These are phyloP conservation scores for Dicrostonyx torquatus DNA, from an alignment of 2,797 vertebrate species.

Conservation along the genomic window DNA sequence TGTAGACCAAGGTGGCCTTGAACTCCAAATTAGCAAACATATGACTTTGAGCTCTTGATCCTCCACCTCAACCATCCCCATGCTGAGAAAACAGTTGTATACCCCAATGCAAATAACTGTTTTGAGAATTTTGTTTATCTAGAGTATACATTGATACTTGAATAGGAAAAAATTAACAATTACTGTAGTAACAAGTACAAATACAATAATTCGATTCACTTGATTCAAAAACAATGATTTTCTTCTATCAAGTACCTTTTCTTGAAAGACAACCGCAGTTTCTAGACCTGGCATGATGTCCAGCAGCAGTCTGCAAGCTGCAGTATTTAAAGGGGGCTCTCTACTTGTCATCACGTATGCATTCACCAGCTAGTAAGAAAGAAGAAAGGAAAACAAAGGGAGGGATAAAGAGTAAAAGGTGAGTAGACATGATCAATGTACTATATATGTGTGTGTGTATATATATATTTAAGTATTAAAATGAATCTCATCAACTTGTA, in stretches of 20 bases:
- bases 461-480: neutral
- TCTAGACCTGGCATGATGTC: slow-evolving; percentile 99
- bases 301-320: slow-evolving; percentile 96
- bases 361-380: slow-evolving; percentile 92
- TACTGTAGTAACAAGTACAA: slow-evolving; percentile 46
- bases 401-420: neutral
- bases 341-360: slow-evolving; percentile 99
- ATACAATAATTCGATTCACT: slow-evolving; percentile 39
- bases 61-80: neutral
- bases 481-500: neutral
- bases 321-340: slow-evolving; percentile 95
- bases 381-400: neutral
- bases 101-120: neutral
- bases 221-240: slow-evolving; percentile 36
- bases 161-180: slow-evolving; percentile 25
- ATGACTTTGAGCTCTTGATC: neutral
- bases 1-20: neutral
- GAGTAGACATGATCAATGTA: neutral
- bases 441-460: no score
- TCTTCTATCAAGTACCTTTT: slow-evolving; percentile 90
- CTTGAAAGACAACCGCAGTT: slow-evolving; percentile 99
- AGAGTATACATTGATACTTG: neutral
- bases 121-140: neutral
- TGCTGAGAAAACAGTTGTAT: neutral
- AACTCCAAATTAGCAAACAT: neutral